Evolutionary conservation across 2,797 vertebrate species (phyloP), one percentile per base, ranked within the genome.

Genomic region (Kryptopterus vitreolus): DNA sequence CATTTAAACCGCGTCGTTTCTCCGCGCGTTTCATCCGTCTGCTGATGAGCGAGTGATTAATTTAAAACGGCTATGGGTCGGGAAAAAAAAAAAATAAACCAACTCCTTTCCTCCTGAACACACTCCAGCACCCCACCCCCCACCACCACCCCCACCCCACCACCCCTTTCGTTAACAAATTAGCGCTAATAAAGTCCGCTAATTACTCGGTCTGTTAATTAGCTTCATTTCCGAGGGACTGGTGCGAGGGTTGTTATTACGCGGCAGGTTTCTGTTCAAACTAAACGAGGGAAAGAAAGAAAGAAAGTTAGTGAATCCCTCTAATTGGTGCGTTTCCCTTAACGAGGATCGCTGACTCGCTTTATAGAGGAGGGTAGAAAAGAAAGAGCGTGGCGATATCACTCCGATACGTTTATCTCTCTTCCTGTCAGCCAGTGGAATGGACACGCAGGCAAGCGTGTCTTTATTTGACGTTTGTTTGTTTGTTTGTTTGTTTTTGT

Each of bases 181-280:
- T 92, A 91, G 83, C 77, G 31, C 75, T 90, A 91, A 89, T 91
- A 90, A 87, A 88, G 88, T 90, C 87, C 73, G 68, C 87, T 88
- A 90, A 93, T 92, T 92, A 88, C 84, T 82, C 83, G 84, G 88
- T 78, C 82, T 88, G 89, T 91, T 92, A 93, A 92, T 92, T 89
- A 88, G 87, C 88, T 69, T 59, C 85, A 88, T 90, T n/a, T 89
- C 87, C 62, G 83, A 87, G 88, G 74, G 86, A 87, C 87, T 79
- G 78, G 52, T 33, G 87, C 77, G 59, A 83, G 85, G 89, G 85
- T 88, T 83, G 85, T 91, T 87, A 89, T 91, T 91, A 88, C 88
- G 78, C 71, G 82, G 80, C 89, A 90, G 89, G 88, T 90, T 91
- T 88, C 84, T 90, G 88, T 91, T 93, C 90, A 92, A 91, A 87